phyloP scores from a whole-genome alignment of 1,140 invertebrate genomes.

The Polypedilum vanderplanki region DNA sequence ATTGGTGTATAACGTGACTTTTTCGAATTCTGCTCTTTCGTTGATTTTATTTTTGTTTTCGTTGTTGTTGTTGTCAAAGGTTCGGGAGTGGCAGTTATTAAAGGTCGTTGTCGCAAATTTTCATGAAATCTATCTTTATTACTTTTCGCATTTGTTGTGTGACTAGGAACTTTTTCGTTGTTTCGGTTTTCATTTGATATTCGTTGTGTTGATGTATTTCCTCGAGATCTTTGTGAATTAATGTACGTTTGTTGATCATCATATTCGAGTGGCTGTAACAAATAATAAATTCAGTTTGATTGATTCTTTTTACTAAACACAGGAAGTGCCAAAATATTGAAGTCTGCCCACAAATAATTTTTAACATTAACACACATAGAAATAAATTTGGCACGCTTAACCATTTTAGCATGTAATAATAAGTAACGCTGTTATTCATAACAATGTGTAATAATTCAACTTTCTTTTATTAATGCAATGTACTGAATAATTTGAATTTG shows the following conservation, averaged over 20 bases:
- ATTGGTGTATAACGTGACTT: conserved; percentile 23
- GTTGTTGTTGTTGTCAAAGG: neutral
- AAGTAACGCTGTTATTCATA: too few relatives aligned
- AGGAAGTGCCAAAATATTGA: too few relatives aligned
- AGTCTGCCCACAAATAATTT: too few relatives aligned
- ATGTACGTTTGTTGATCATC: neutral
- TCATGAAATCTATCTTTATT: neutral
- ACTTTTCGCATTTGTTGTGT: neutral
- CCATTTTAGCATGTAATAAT: neutral
- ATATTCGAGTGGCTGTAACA: neutral
- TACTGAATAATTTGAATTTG: neutral
- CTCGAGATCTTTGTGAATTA: neutral
- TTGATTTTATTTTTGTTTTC: neutral
- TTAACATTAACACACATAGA: too few relatives aligned
- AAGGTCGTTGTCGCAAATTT: neutral
- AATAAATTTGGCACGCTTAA: conserved; percentile 22
- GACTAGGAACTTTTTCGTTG: neutral
- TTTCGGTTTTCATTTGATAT: neutral
- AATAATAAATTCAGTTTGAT: too few relatives aligned
- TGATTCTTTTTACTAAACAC: too few relatives aligned
- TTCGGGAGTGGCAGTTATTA: neutral
- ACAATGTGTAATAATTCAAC: too few relatives aligned
- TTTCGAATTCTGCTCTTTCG: neutral
- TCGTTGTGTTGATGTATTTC: neutral
- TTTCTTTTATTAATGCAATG: neutral